Conservation (phyloP, 1,140 invertebrate species). For the Psilanteris sp. region DNA sequence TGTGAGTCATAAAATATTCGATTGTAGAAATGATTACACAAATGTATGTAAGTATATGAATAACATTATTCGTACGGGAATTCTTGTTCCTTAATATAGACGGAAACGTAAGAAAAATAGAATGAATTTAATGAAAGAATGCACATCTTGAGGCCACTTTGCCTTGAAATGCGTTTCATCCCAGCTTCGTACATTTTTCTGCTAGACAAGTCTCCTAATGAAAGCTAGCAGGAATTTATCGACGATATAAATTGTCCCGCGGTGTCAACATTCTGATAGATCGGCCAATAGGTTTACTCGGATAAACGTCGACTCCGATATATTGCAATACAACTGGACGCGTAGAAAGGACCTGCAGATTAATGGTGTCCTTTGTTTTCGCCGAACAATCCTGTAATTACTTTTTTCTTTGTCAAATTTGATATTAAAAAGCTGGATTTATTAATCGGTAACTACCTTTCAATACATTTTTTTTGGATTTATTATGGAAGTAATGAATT, state of each 20-base stretch:
- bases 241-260: constrained; percentile 73
- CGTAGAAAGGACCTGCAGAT: constrained; percentile 26
- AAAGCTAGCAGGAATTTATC: constrained; percentile 78
- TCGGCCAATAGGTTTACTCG: constrained; percentile 60
- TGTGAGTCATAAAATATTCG: no score
- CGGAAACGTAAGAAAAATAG: constrained; percentile 38
- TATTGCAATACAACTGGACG: constrained; percentile 41
- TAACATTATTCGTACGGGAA: no score
- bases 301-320: constrained; percentile 47
- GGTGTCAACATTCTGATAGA: constrained; percentile 64
- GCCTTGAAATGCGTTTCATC: constrained; percentile 41
- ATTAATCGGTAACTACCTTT: no score
- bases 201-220: constrained; percentile 72
- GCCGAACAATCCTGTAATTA: constrained; percentile 17
- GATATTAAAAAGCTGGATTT: not conserved
- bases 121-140: constrained; percentile 52
- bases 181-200: constrained; percentile 23
- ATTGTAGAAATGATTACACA: no score
- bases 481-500: no score
- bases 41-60: no score
- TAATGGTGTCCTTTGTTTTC: constrained; percentile 29
- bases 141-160: constrained; percentile 41
- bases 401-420: not conserved
- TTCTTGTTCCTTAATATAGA: not conserved
- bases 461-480: no score